Percentiles rank a stretch among this genome's conserved stretches.
Evolutionary conservation across 1,140 invertebrate genomes (phyloP).

Genomic region (Physella acuta): DNA sequence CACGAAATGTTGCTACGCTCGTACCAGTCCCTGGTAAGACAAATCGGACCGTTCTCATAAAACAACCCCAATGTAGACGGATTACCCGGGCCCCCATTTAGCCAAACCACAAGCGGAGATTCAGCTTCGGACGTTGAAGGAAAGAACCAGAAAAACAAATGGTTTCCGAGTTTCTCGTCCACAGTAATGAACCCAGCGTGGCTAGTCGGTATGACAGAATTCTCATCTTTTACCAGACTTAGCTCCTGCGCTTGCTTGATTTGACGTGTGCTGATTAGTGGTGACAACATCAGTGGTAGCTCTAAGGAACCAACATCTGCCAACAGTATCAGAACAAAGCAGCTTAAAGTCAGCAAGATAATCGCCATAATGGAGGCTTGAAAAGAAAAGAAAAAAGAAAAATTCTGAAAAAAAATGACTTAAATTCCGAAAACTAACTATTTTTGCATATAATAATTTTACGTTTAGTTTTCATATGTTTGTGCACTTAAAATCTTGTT

Average conservation of each 20-base stretch:
- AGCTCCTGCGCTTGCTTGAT: not conserved
- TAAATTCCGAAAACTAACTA: no score
- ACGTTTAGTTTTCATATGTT: no score
- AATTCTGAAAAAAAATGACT: no score
- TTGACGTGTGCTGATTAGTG: not conserved
- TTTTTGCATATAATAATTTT: no score
- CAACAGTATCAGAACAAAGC: no score
- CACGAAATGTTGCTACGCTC: slow-evolving; percentile 61
- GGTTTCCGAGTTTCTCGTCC: slow-evolving; percentile 73
- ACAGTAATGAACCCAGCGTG: slow-evolving; percentile 73
- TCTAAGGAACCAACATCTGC: no score
- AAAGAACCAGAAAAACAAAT: slow-evolving; percentile 87
- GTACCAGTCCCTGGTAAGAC: not conserved
- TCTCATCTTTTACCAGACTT: not conserved
- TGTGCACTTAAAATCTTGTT: no score
- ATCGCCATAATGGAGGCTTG: no score
- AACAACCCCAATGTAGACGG: slow-evolving; percentile 78
- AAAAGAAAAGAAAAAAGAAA: no score
- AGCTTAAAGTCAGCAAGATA: no score
- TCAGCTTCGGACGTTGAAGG: slow-evolving; percentile 64
- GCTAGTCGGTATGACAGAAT: slow-evolving; percentile 13
- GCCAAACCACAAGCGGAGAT: slow-evolving; percentile 76
- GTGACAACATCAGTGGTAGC: no score
- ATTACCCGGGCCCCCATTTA: slow-evolving; percentile 79
- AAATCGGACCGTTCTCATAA: slow-evolving; percentile 73